Percentiles rank a stretch among this genome's conserved stretches.
phyloP scores from a whole-genome alignment of 2,888 invertebrate species.

The Agrenia bidenticulata region DNA sequence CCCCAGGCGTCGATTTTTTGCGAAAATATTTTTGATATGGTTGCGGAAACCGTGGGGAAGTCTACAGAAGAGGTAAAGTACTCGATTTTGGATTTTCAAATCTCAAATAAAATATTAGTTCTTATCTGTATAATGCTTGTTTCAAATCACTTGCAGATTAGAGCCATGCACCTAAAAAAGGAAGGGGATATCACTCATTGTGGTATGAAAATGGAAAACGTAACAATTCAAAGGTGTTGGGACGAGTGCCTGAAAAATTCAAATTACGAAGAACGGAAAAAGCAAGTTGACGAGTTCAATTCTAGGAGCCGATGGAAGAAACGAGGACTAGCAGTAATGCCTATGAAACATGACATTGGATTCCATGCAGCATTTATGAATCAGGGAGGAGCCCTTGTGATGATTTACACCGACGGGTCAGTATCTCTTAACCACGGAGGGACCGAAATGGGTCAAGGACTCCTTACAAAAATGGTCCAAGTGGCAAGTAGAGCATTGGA shows the following conservation, averaged over 20 bases:
- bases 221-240: constrained; percentile 76
- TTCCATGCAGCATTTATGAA: constrained; percentile 78
- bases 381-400: constrained; percentile 82
- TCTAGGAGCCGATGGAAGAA: constrained; percentile 85
- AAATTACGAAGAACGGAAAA: constrained; percentile 62
- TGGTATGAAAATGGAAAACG: constrained; percentile 70
- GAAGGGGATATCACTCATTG: constrained; percentile 78
- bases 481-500: constrained; percentile 74
- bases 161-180: constrained; percentile 73
- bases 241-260: constrained; percentile 71
- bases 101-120: neutral
- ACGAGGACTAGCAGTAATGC: constrained; percentile 76
- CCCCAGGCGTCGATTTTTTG: constrained; percentile 87
- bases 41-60: constrained; percentile 70
- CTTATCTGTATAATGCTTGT: neutral
- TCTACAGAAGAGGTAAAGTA: constrained; percentile 56
- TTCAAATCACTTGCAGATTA: constrained; percentile 71
- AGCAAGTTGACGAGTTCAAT: constrained; percentile 69
- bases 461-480: constrained; percentile 89
- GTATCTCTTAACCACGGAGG: constrained; percentile 60
- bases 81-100: neutral
- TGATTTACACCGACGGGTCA: constrained; percentile 69
- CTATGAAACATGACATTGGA: constrained; percentile 81
- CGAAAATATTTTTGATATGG: constrained; percentile 74
- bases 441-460: constrained; percentile 96